These are phyloP conservation scores for Hylia prasina DNA, from an alignment of 2,113 vertebrate genomes.

Conservation along the genomic window DNA sequence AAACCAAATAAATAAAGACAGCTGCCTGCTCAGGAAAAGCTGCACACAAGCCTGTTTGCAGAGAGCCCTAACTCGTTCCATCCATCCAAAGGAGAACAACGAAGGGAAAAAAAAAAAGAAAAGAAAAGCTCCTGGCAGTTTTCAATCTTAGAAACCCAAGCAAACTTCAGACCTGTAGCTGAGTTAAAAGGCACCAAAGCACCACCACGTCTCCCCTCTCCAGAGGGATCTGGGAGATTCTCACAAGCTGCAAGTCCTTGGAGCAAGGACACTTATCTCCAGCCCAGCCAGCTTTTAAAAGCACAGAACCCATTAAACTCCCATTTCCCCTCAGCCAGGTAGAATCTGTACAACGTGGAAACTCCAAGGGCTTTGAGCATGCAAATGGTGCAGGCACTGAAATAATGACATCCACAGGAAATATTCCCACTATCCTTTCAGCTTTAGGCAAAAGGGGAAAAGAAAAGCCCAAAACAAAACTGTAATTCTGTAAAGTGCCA, in stretches of 20 bases:
- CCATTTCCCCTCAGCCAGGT: constrained; percentile 1
- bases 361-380: neutral
- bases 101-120: rapidly evolving
- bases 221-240: neutral
- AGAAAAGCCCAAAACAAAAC: neutral
- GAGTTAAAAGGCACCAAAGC: neutral
- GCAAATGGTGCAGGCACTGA: neutral
- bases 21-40: neutral
- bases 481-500: neutral
- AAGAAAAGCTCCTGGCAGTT: neutral
- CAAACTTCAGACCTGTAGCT: neutral
- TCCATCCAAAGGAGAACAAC: neutral
- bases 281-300: constrained; percentile 3
- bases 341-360: constrained; percentile 4
- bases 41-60: neutral
- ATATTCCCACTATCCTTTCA: neutral
- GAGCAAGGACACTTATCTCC: neutral
- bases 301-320: constrained; percentile 18
- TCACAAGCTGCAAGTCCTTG: neutral
- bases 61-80: neutral
- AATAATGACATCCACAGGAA: neutral
- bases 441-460: neutral
- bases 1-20: neutral
- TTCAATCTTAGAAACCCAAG: neutral
- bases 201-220: rapidly evolving